phyloP scores from a whole-genome alignment of 1,140 invertebrate genomes.

The Belonocnema kinseyi region DNA sequence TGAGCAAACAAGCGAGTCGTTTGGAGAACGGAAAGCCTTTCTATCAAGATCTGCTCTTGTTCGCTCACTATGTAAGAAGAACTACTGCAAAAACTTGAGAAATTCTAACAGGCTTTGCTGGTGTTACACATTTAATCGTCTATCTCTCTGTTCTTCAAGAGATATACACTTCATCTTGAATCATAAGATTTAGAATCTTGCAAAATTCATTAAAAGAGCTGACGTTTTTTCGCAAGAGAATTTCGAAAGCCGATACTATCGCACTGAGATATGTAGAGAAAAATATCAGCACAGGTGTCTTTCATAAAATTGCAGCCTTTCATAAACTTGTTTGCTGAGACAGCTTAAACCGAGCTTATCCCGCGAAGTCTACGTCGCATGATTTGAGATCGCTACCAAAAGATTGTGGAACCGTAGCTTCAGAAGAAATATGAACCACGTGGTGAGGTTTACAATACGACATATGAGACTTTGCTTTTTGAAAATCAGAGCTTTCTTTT shows the following conservation, averaged over 20 bases:
- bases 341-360: neutral
- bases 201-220: neutral
- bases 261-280: neutral
- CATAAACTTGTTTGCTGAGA: neutral
- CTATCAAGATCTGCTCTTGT: constrained; percentile 25
- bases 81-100: neutral
- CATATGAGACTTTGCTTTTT: too few species aligned
- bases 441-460: too few species aligned
- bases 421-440: neutral
- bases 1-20: constrained; percentile 15
- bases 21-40: constrained; percentile 36
- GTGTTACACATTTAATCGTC: constrained; percentile 22
- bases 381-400: constrained; percentile 13
- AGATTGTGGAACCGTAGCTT: constrained; percentile 17
- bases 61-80: neutral
- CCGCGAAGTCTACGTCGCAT: neutral
- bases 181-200: neutral
- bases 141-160: constrained; percentile 5
- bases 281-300: constrained; percentile 27
- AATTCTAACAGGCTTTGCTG: constrained; percentile 14
- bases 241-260: constrained; percentile 13
- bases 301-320: constrained; percentile 21
- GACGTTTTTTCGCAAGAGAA: neutral
- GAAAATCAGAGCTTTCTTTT: too few species aligned
- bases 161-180: neutral